phyloP scores from a whole-genome alignment of 2,797 vertebrate genomes.

The Synaphobranchus kaupii region DNA sequence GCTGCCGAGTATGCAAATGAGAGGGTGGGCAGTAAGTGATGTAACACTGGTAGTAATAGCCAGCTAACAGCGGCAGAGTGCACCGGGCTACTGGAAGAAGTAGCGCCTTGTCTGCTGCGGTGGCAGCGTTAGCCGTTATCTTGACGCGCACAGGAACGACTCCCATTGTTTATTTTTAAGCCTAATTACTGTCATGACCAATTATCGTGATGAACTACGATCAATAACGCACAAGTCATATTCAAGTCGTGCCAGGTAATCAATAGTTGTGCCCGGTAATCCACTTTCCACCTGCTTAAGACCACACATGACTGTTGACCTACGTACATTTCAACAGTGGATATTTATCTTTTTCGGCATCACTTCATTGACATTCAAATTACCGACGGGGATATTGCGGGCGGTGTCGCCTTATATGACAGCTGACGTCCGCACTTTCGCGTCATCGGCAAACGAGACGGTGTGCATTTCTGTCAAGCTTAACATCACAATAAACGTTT shows the following conservation, averaged over 20 bases:
- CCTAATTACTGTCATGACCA: neutral
- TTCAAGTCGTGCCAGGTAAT: neutral
- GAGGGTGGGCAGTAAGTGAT: neutral
- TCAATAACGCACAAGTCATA: neutral
- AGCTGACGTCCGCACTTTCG: neutral
- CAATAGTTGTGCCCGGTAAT: neutral
- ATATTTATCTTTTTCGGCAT: neutral
- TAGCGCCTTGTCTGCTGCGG: neutral
- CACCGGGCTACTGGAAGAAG: neutral
- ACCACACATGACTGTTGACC: neutral
- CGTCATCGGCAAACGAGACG: no score
- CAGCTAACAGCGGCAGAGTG: neutral
- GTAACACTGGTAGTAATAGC: neutral
- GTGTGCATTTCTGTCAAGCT: neutral
- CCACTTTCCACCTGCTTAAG: neutral
- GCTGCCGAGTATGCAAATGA: neutral
- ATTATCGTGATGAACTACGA: neutral
- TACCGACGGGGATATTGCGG: neutral
- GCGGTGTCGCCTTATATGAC: neutral
- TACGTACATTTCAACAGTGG: neutral
- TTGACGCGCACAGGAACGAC: neutral
- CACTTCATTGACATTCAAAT: neutral
- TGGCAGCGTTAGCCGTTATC: neutral
- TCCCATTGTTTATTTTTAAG: neutral
- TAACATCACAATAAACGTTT: neutral